Percentiles rank a stretch among this genome's conserved stretches.
Conservation (phyloP, 2,888 invertebrate species). For the Neoitamus cyanurus region DNA sequence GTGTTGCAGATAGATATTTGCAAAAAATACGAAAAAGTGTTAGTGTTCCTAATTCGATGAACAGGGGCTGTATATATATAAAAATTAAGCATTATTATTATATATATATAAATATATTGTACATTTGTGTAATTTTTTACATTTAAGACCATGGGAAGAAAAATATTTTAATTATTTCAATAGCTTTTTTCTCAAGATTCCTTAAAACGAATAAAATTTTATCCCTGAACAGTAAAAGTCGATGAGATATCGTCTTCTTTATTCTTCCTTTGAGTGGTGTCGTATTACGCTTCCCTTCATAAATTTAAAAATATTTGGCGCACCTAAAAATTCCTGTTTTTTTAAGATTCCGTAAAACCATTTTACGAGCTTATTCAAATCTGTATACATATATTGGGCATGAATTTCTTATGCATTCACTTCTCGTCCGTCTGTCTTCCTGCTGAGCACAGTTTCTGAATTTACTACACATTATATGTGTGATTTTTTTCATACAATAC, state of each 20-base stretch:
- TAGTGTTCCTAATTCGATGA: too few species aligned
- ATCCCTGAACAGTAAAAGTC: background rate
- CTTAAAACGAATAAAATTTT: background rate
- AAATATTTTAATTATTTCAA: background rate
- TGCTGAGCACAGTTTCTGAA: too few species aligned
- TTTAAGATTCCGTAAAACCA: background rate
- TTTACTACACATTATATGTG: too few species aligned
- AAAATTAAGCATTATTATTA: too few species aligned
- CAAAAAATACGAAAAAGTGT: too few species aligned
- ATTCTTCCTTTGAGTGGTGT: background rate
- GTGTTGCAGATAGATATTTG: too few species aligned
- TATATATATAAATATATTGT: too few species aligned
- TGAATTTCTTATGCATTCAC: too few species aligned
- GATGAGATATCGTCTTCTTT: background rate
- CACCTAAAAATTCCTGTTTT: background rate
- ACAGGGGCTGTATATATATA: too few species aligned
- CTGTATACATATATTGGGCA: too few species aligned
- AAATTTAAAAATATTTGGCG: background rate
- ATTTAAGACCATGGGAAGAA: background rate
- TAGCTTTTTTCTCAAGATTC: background rate
- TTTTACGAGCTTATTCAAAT: background rate
- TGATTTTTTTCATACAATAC: too few species aligned
- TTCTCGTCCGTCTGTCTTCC: too few species aligned
- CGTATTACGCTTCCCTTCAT: background rate
- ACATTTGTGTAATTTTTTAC: background rate